Evolutionary conservation across 2,113 vertebrate genomes (phyloP), one percentile per base, ranked within the genome.

Genomic region (Cynocephalus volans): DNA sequence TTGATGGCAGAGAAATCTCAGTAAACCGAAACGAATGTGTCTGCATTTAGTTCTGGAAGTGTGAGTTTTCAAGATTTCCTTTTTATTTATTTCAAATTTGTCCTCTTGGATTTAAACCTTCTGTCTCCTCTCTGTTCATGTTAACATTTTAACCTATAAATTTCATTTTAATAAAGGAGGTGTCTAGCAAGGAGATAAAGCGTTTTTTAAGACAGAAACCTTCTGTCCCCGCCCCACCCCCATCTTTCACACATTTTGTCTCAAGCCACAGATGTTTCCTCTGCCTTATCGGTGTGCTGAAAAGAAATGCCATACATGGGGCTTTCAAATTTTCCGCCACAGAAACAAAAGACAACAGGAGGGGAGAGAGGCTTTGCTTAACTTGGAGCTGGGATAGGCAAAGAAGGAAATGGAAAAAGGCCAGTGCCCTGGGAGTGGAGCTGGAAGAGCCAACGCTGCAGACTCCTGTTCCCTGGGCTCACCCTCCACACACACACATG

Each of bases 111-210:
- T 88, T 93, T 98, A 97, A 97, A 65, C 88, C 96, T 95, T 96
- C 97, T 79, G 54, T 93, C 97, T 97, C 97, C 79, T 83, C 82
- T 8, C n/a, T 12, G 64, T 82, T 12, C 7, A 0, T 5, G 83
- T 96, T 97, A 92, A 84, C 96, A 81, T 97, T 96, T 97, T 97
- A 95, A 96, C 96, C 97, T 97, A 97, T 98, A 98, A 98, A 98
- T 98, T 98, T 98, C 97, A 98, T 98, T 98, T 98, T 98, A 98
- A 99, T 98, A 98, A 98, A 98, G 97, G 92, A 92, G 31, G 93
- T 97, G 97, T 96, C 97, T 97, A 97, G 93, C 69, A 92, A 97
- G 93, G 97, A 98, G 98, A 98, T 97, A 97, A 96, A 98, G 98
- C 67, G 80, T 81, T 90, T 93, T 95, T 86, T 65, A 84, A 97